These are phyloP conservation scores for Steatocranus sp. DNA, from an alignment of 2,797 vertebrate species.

Conservation along the genomic window DNA sequence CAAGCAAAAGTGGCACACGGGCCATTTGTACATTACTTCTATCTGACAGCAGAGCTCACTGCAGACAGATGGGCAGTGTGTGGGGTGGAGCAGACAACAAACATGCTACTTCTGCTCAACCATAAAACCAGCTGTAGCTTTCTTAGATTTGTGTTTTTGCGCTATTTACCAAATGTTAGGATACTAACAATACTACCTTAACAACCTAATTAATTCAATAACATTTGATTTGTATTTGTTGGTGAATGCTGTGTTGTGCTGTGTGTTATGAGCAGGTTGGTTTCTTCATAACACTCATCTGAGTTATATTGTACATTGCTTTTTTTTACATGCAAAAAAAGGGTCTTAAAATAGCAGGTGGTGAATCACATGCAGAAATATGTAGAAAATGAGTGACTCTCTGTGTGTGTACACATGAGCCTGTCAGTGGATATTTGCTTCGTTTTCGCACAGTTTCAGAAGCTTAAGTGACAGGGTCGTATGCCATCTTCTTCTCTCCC, in stretches of 20 bases:
- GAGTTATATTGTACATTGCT: neutral
- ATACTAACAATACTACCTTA: neutral
- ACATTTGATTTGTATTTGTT: neutral
- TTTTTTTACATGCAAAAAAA: neutral
- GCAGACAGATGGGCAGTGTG: neutral
- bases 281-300: neutral
- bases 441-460: slow-evolving; percentile 12
- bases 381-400: neutral
- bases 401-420: neutral
- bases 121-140: neutral
- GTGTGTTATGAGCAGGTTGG: neutral
- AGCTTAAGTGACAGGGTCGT: slow-evolving; percentile 52
- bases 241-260: neutral
- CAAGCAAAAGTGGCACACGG: neutral
- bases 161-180: neutral
- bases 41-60: neutral
- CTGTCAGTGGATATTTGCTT: slow-evolving; percentile 11
- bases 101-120: neutral
- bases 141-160: neutral
- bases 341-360: neutral
- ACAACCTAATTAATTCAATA: neutral
- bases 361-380: neutral
- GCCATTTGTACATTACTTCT: neutral
- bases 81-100: neutral
- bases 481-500: slow-evolving; percentile 37